These are phyloP conservation scores for Drosophila setosimentum DNA, from an alignment of 2,888 invertebrate genomes.

Conservation along the genomic window DNA sequence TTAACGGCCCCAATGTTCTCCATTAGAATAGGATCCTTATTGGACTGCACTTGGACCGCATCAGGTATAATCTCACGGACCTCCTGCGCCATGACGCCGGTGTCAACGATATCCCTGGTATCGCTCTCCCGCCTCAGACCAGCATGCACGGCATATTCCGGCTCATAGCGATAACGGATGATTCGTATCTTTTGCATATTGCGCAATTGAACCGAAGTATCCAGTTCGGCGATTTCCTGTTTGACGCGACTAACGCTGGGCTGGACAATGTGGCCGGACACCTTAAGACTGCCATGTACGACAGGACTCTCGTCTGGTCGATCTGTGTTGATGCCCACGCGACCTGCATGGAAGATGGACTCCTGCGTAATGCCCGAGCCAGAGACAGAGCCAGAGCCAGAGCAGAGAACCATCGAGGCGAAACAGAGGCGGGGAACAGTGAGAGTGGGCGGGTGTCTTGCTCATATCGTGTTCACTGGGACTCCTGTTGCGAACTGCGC, in stretches of 20 bases:
- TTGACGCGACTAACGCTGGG: constrained; percentile 98
- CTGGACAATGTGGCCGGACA: constrained; percentile 97
- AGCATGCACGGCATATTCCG: constrained; percentile 94
- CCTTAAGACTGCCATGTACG: constrained; percentile 96
- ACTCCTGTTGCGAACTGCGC: constrained; percentile 58
- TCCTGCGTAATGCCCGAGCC: constrained; percentile 88
- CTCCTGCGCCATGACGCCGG: constrained; percentile 98
- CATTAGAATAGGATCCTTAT: constrained; percentile 98
- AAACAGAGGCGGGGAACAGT: constrained; percentile 82
- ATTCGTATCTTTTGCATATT: constrained; percentile 96
- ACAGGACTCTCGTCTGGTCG: constrained; percentile 97
- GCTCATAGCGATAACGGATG: constrained; percentile 95
- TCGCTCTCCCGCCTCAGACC: constrained; percentile 87
- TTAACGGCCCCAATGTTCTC: constrained; percentile 99
- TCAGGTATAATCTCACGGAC: constrained; percentile 96
- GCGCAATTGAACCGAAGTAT: constrained; percentile 95
- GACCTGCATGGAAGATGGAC: constrained; percentile 95
- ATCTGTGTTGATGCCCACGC: constrained; percentile 98
- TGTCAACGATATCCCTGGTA: constrained; percentile 87
- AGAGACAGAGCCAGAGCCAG: constrained; percentile 61
- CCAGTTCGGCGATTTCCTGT: constrained; percentile 95
- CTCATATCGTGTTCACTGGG: constrained; percentile 52
- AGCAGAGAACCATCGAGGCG: constrained; percentile 83
- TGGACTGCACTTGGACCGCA: constrained; percentile 95
- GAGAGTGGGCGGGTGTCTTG: constrained; percentile 81